Conservation (phyloP, 2,797 vertebrate species). For the Thamnophis elegans region DNA sequence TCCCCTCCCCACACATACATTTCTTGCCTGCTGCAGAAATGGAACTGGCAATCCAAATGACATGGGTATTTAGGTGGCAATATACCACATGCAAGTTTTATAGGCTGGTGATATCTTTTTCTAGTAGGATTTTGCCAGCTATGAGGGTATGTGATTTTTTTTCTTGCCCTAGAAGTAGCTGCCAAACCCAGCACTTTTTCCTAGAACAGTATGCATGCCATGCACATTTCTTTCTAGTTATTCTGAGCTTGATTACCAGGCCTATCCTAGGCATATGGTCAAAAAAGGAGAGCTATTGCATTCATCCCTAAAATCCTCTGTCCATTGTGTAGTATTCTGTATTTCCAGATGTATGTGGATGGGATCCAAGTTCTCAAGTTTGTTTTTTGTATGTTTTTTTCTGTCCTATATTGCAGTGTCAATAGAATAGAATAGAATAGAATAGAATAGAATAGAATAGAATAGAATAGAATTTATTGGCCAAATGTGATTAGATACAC, state of each 20-base stretch:
- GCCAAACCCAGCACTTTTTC: constrained; percentile 12
- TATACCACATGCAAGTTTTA: too few species aligned
- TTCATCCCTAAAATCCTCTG: background rate
- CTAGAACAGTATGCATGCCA: constrained; percentile 26
- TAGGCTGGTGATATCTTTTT: too few species aligned
- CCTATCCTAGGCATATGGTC: constrained; percentile 5
- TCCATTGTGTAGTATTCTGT: constrained; percentile 16
- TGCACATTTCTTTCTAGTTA: constrained; percentile 14
- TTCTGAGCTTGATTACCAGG: constrained; percentile 16
- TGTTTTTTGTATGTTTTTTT: constrained; percentile 42
- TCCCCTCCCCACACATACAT: background rate
- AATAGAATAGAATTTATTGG: too few species aligned
- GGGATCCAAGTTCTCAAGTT: constrained; percentile 10
- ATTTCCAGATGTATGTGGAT: constrained; percentile 26
- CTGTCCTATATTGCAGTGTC: constrained; percentile 31
- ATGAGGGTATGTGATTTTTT: constrained; percentile 45
- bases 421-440: too few species aligned
- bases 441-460: too few species aligned
- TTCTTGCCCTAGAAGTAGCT: constrained; percentile 10
- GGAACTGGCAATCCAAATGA: too few species aligned
- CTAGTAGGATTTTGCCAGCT: constrained; percentile 42
- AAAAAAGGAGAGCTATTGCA: constrained; percentile 21
- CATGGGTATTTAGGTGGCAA: too few species aligned
- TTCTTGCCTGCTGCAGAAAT: background rate
- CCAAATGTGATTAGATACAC: too few species aligned